phyloP scores from a whole-genome alignment of 2,888 invertebrate genomes.

The Eubasilissa splendida region DNA sequence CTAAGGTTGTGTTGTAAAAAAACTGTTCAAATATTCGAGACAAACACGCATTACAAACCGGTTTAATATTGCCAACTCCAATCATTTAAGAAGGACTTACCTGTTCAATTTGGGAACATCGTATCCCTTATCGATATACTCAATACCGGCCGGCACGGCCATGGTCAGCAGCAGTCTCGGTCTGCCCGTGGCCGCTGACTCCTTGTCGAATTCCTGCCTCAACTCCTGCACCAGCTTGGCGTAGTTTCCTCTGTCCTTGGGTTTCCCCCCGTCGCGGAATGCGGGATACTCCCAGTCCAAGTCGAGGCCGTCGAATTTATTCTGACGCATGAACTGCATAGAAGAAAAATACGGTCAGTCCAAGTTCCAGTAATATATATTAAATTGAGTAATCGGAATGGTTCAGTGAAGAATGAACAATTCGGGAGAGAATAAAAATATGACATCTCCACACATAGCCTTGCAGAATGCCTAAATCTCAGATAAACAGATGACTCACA shows the following conservation, averaged over 20 bases:
- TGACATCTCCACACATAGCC: no score
- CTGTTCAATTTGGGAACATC: conserved; percentile 90
- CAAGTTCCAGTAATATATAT: not conserved
- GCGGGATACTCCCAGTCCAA: conserved; percentile 94
- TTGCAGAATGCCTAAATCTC: no score
- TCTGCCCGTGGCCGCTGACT: conserved; percentile 87
- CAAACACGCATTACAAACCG: no score
- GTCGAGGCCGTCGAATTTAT: conserved; percentile 94
- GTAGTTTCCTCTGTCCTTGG: conserved; percentile 90
- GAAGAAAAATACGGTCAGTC: conserved; percentile 19
- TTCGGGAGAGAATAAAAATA: no score
- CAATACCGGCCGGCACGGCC: conserved; percentile 95
- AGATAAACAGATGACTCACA: no score
- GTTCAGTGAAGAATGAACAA: no score
- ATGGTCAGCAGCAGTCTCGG: conserved; percentile 87
- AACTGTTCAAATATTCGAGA: no score
- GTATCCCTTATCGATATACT: conserved; percentile 94
- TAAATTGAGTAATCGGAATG: not conserved
- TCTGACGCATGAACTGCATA: conserved; percentile 83
- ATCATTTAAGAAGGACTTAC: conserved; percentile 64
- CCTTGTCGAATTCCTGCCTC: conserved; percentile 90
- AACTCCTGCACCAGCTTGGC: conserved; percentile 91
- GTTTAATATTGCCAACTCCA: no score
- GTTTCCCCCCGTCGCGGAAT: conserved; percentile 85
- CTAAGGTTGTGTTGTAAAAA: no score